These are phyloP conservation scores for Wiebesia pumilae DNA, from an alignment of 1,140 invertebrate species.

Conservation along the genomic window DNA sequence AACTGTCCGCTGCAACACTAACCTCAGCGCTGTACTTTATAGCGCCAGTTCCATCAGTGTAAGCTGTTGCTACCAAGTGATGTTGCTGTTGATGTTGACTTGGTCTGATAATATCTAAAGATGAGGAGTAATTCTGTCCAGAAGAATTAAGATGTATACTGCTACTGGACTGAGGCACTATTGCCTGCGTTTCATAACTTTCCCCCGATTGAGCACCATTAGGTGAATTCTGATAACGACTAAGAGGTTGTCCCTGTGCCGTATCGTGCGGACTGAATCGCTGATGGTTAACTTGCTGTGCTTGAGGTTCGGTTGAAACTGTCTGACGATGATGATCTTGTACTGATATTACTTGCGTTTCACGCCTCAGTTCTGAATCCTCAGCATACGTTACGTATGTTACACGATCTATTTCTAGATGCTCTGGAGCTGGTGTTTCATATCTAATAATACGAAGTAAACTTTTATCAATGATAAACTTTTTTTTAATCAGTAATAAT, in stretches of 20 bases:
- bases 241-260: conserved; percentile 45
- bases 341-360: conserved; percentile 61
- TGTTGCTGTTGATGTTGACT: conserved; percentile 55
- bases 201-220: conserved; percentile 54
- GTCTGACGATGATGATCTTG: conserved; percentile 57
- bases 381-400: conserved; percentile 37
- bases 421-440: conserved; percentile 61
- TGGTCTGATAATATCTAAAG: conserved; percentile 56
- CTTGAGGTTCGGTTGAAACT: neutral
- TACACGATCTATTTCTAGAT: conserved; percentile 62
- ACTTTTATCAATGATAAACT: neutral
- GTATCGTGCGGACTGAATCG: conserved; percentile 67
- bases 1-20: conserved; percentile 59
- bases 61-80: conserved; percentile 58
- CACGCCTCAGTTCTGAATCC: conserved; percentile 53
- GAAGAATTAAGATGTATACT: conserved; percentile 37
- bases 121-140: conserved; percentile 49
- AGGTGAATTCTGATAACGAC: conserved; percentile 64
- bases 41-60: conserved; percentile 53
- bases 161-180: conserved; percentile 51
- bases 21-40: conserved; percentile 64
- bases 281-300: conserved; percentile 52
- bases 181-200: conserved; percentile 62
- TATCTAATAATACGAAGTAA: conserved; percentile 59
- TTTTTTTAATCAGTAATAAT: neutral